Evolutionary conservation across 2,797 vertebrate species (phyloP), one percentile per base, ranked within the genome.

Genomic region (Myoxocephalus aenaeus): DNA sequence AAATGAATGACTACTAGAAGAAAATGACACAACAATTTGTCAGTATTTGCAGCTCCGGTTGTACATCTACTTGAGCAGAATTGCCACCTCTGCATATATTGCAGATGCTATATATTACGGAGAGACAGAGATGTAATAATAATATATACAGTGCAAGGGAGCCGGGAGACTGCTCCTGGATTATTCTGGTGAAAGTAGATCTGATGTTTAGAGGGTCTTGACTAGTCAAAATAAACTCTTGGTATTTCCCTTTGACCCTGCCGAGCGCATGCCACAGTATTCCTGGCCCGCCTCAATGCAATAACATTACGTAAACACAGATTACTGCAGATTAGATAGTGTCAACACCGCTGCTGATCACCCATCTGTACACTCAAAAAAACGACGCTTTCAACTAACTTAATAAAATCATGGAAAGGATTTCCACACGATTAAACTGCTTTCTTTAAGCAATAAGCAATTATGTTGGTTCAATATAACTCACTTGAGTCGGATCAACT

Each of bases 261-360:
- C 36, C 34, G 40, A 73, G 79, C 83, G 87, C 87, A 83, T 79
- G 77, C 67, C 69, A 67, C 85, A 79, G 82, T 85, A 85, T 87
- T 86, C 71, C 69, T 74, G 83, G 81, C 73, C 57, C 3, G 77
- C 79, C 75, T 78, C 64, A 51, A 71, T 50, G 15, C 85, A 90
- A 85, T 83, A 83, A 78, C 86, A 71, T 87, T 86, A 88, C 75
- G 87, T 92, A 91, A 92, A 92, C 90, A 93, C 75, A 90, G 88
- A 91, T 92, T 89, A 93, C 29, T 70, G 88, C 70, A 83, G 87
- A 92, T 93, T 88, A 91, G 48, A 29, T 59, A 56, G 61, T 79
- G 81, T 83, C 80, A 89, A 76, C 84, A 84, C 68, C 61, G 69
- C 70, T 27, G 66, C 70, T 58, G 74, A 70, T 87, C 69, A 81